Evolutionary conservation across 2,113 vertebrate species (phyloP).

Genomic region (Benitochromis conjunctus): DNA sequence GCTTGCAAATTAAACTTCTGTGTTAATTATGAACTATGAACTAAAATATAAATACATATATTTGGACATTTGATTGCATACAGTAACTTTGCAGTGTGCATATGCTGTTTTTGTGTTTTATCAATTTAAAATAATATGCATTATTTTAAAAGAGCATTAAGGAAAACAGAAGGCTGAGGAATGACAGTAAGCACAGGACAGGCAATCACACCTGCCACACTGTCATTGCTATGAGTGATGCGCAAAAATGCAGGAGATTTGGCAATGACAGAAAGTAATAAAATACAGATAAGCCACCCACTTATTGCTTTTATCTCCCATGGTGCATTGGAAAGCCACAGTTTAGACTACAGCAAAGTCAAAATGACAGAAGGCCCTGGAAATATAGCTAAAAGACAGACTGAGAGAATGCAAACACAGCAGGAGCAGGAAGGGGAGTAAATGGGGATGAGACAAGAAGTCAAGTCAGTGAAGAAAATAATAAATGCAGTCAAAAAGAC

Average conservation of each 20-base stretch:
- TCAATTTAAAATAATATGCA: neutral
- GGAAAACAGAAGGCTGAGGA: neutral
- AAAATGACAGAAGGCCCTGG: neutral
- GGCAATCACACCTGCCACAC: neutral
- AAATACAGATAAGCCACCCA: slow-evolving; percentile 19
- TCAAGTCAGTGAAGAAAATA: neutral
- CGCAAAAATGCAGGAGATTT: neutral
- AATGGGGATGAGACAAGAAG: neutral
- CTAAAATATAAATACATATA: neutral
- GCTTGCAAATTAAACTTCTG: neutral
- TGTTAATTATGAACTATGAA: neutral
- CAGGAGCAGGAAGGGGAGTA: neutral
- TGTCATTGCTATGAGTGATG: neutral
- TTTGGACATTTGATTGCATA: neutral
- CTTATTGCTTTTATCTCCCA: slow-evolving; percentile 6
- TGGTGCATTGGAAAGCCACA: slow-evolving; percentile 11
- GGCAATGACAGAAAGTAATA: neutral
- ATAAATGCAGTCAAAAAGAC: neutral
- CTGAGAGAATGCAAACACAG: neutral
- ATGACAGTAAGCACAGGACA: neutral
- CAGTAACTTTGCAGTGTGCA: neutral
- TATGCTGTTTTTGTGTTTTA: neutral
- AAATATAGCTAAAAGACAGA: neutral
- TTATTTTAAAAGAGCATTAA: neutral
- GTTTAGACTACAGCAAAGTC: slow-evolving; percentile 8